These are phyloP conservation scores for Cynodonichthys magdalenae DNA, from an alignment of 2,797 vertebrate genomes.

Conservation along the genomic window DNA sequence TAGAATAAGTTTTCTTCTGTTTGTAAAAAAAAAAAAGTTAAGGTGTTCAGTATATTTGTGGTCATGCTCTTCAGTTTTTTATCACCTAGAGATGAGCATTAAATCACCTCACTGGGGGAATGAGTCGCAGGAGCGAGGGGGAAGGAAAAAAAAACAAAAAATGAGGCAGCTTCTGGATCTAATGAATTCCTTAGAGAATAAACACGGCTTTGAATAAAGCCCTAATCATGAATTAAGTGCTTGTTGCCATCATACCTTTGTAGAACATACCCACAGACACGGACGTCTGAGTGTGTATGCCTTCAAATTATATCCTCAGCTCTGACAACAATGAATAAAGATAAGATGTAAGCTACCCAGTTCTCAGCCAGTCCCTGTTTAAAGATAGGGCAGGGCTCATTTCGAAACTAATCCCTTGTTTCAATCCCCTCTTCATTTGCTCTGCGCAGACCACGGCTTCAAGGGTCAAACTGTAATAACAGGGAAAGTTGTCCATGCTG, in stretches of 20 bases:
- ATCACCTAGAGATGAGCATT: slow-evolving; percentile 86
- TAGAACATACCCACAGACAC: slow-evolving; percentile 74
- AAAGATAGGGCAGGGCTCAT: slow-evolving; percentile 72
- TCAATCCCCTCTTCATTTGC: slow-evolving; percentile 69
- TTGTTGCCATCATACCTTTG: slow-evolving; percentile 83
- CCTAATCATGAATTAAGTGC: slow-evolving; percentile 88
- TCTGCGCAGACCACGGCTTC: slow-evolving; percentile 50
- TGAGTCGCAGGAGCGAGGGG: slow-evolving; percentile 69
- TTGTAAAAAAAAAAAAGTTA: slow-evolving; percentile 66
- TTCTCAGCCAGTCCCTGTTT: slow-evolving; percentile 57
- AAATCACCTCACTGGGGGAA: slow-evolving; percentile 88
- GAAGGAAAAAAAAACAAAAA: slow-evolving; percentile 63
- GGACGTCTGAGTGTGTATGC: slow-evolving; percentile 62
- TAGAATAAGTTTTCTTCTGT: slow-evolving; percentile 84
- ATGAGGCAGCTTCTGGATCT: slow-evolving; percentile 84
- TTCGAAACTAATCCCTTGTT: slow-evolving; percentile 72
- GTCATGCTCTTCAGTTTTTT: slow-evolving; percentile 88
- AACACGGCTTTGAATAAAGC: slow-evolving; percentile 86
- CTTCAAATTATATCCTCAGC: slow-evolving; percentile 73
- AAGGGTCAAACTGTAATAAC: slow-evolving; percentile 64
- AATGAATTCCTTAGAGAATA: slow-evolving; percentile 89
- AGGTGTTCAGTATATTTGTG: slow-evolving; percentile 88
- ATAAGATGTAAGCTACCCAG: slow-evolving; percentile 67
- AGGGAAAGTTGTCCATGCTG: slow-evolving; percentile 37
- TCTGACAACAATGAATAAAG: slow-evolving; percentile 64